Percentiles rank a stretch among this genome's conserved stretches.
Conservation (phyloP, 2,888 invertebrate species). For the Callinectes sapidus region DNA sequence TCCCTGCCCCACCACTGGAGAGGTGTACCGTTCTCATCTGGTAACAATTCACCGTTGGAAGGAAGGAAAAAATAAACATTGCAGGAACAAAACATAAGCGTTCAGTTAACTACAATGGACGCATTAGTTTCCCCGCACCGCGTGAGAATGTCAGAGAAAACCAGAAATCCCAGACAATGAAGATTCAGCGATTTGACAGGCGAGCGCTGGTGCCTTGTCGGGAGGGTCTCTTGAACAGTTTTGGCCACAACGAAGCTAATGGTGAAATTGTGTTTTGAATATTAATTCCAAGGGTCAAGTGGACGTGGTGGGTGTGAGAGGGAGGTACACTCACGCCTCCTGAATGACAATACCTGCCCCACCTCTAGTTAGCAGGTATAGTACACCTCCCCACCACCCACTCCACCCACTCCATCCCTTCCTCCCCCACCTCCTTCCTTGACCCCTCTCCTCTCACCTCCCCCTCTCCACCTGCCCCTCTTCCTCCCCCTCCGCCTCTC, state of each 20-base stretch:
- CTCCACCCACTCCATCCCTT: not conserved
- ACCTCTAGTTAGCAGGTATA: not conserved
- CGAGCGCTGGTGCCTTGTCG: not conserved
- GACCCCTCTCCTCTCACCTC: not conserved
- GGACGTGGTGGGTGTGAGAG: slow-evolving; percentile 1
- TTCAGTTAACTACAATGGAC: slow-evolving; percentile 15
- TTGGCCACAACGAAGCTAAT: not conserved
- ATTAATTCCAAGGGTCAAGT: not conserved
- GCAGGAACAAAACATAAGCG: not conserved
- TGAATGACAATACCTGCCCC: slow-evolving; percentile 2
- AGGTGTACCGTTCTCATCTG: not conserved
- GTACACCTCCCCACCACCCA: not conserved
- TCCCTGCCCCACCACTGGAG: not conserved
- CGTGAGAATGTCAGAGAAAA: slow-evolving; percentile 33
- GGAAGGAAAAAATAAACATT: not conserved
- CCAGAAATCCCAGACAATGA: not conserved
- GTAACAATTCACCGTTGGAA: not conserved
- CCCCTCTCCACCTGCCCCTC: not conserved
- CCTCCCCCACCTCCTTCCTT: not conserved
- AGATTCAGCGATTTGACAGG: slow-evolving; percentile 7
- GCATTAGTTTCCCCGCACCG: not conserved
- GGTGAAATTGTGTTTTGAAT: slow-evolving; percentile 31
- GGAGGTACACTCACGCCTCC: not conserved
- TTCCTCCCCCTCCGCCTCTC: not conserved
- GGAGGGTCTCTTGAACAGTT: not conserved